Conservation (phyloP, 2,797 vertebrate genomes). For the Ficedula albicollis region DNA sequence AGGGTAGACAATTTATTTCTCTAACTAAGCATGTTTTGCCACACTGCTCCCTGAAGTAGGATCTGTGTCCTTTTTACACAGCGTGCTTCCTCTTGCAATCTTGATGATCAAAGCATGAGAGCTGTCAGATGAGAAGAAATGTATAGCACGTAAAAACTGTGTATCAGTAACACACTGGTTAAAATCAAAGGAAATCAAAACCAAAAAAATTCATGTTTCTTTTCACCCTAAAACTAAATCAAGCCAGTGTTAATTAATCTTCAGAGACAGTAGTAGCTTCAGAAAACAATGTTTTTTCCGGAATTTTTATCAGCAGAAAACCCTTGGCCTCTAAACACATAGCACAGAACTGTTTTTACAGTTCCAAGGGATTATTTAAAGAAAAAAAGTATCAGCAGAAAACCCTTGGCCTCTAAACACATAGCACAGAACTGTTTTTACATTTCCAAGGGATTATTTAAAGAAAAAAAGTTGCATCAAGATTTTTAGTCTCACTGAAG, state of each 20-base stretch:
- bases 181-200: not conserved
- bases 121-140: not conserved
- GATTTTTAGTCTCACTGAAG: conserved; percentile 27
- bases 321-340: not conserved
- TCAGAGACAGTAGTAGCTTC: not conserved
- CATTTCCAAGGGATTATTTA: conserved; percentile 15
- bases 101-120: not conserved
- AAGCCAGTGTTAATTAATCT: not conserved
- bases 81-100: not conserved
- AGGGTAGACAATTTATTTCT: not conserved
- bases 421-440: not conserved
- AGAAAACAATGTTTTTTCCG: not conserved
- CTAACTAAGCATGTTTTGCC: not conserved
- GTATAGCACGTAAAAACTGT: not conserved
- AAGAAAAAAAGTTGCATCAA: conserved; percentile 1
- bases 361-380: conserved; percentile 21
- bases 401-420: not conserved
- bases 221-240: not conserved
- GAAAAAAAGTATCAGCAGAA: not conserved
- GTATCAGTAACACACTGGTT: not conserved
- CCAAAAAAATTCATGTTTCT: not conserved
- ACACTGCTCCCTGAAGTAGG: not conserved
- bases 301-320: not conserved
- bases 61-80: not conserved
- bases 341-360: not conserved